Evolutionary conservation across 2,888 invertebrate genomes (phyloP).

Genomic region (Phaonia tiefii): DNA sequence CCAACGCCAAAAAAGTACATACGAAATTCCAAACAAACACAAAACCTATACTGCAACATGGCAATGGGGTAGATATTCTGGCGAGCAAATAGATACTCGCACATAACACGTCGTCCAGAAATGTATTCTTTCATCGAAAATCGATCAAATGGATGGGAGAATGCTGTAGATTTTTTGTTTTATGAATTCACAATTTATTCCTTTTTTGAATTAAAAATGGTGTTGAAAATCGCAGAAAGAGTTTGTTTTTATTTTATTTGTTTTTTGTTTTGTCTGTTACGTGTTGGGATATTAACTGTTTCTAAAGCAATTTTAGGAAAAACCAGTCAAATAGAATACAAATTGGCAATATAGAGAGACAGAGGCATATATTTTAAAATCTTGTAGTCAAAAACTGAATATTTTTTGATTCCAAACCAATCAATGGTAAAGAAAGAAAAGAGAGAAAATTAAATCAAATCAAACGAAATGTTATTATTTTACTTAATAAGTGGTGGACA

Average conservation of each 20-base stretch:
- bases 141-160: not conserved
- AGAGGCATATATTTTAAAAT: no score
- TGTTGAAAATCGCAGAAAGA: constrained; percentile 26
- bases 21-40: no score
- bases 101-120: no score
- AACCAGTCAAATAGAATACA: not conserved
- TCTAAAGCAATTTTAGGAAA: constrained; percentile 4
- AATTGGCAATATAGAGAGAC: not conserved
- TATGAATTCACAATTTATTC: no score
- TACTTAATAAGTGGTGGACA: constrained; percentile 31
- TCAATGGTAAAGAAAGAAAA: constrained; percentile 1
- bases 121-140: not conserved
- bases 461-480: constrained; percentile 53
- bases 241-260: constrained; percentile 9
- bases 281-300: constrained; percentile 15
- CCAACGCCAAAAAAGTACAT: no score
- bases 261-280: constrained; percentile 16
- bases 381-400: no score
- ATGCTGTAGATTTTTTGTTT: not conserved
- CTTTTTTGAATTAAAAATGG: constrained; percentile 19
- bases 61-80: no score
- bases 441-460: constrained; percentile 54
- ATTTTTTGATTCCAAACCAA: no score
- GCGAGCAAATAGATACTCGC: no score
- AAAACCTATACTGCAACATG: no score